Evolutionary conservation across 2,797 vertebrate species (phyloP).

Genomic region (Limnodromus scolopaceus): DNA sequence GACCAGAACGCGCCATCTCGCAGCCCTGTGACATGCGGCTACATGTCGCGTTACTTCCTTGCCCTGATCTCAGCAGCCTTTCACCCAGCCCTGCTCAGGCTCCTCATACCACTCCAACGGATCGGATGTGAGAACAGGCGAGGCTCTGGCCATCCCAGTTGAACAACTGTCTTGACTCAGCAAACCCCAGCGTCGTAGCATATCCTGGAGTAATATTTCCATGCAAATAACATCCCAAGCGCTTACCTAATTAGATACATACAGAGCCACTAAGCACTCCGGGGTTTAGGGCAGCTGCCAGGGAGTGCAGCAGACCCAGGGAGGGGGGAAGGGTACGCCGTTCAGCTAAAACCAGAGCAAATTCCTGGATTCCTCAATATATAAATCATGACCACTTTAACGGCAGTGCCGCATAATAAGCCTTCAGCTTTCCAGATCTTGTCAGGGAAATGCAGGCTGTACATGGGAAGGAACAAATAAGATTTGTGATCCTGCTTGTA

Average conservation of each 20-base stretch:
- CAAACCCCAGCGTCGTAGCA: not conserved
- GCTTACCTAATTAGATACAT: constrained; percentile 45
- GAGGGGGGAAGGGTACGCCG: constrained; percentile 27
- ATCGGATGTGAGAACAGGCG: not conserved
- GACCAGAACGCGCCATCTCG: not conserved
- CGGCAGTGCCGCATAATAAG: not conserved
- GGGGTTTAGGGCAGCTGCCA: constrained; percentile 48
- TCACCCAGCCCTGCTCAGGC: not conserved
- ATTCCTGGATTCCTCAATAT: constrained; percentile 57
- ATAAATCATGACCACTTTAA: constrained; percentile 37
- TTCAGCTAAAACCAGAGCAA: constrained; percentile 34
- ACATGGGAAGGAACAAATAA: not conserved
- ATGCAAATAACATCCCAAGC: constrained; percentile 22
- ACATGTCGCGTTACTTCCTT: not conserved
- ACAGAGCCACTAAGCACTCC: constrained; percentile 7
- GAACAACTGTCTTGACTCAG: constrained; percentile 35
- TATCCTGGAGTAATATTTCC: constrained; percentile 34
- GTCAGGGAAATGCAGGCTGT: not conserved
- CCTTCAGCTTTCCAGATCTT: constrained; percentile 35
- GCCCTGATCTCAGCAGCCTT: not conserved
- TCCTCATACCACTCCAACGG: not conserved
- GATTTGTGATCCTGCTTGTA: constrained; percentile 19
- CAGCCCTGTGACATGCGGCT: not conserved
- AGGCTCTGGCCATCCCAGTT: not conserved
- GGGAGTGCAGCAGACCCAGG: not conserved